Conservation (phyloP, 2,888 invertebrate species). For the Philopedon plagiatum region DNA sequence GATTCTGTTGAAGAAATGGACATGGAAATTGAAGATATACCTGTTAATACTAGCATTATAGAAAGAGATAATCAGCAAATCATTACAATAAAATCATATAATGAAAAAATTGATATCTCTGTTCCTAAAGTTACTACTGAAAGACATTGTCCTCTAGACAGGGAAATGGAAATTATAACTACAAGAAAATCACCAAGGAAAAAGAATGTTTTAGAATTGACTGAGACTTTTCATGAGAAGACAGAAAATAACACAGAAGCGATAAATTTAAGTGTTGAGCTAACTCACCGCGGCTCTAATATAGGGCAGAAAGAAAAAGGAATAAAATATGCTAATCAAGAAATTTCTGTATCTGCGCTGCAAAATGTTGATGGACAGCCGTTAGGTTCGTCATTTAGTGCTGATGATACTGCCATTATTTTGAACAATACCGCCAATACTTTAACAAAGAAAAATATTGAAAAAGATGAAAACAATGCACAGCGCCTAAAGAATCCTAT, state of each 20-base stretch:
- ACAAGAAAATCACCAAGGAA: slow-evolving; percentile 23
- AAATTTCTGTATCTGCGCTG: too few species aligned
- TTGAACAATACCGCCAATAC: neutral
- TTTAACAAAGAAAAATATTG: neutral
- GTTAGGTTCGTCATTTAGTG: neutral
- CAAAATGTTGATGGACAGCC: neutral
- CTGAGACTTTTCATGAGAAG: neutral
- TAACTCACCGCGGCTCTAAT: neutral
- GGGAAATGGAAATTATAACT: neutral
- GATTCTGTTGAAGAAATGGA: slow-evolving; percentile 59
- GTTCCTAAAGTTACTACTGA: neutral
- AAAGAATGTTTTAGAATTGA: neutral
- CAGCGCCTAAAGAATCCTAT: neutral
- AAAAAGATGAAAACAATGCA: neutral
- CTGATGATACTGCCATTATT: neutral
- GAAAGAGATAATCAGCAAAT: slow-evolving; percentile 48
- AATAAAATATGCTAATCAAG: too few species aligned
- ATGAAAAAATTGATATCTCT: neutral
- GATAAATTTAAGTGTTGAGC: neutral
- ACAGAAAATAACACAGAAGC: neutral
- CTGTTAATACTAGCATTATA: slow-evolving; percentile 56
- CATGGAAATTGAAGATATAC: slow-evolving; percentile 60
- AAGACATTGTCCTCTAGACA: neutral
- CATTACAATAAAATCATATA: neutral
- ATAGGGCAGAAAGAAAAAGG: neutral